Evolutionary conservation across 2,797 vertebrate genomes (phyloP).

Genomic region (Crocodylus rhombifer): DNA sequence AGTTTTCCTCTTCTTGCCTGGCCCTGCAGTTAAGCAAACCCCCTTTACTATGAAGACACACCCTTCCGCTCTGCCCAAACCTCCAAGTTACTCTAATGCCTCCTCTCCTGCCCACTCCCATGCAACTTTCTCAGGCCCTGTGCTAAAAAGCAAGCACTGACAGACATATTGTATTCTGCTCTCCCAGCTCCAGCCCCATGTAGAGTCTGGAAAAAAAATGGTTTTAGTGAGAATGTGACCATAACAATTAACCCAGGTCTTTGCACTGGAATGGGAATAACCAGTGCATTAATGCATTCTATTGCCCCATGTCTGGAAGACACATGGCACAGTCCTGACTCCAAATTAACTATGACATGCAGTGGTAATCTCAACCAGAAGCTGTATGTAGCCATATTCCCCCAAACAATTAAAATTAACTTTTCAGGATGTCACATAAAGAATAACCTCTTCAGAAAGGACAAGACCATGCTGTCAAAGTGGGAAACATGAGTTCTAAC

Average conservation of each 20-base stretch:
- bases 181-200: background rate
- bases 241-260: background rate
- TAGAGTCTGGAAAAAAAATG: background rate
- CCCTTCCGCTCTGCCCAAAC: background rate
- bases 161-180: fast-evolving
- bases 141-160: background rate
- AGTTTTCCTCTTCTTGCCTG: background rate
- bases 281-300: background rate
- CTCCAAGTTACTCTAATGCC: background rate
- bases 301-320: background rate
- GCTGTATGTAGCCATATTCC: too few relatives aligned
- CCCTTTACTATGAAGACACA: background rate
- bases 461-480: background rate
- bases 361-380: too few relatives aligned
- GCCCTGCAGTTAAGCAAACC: background rate
- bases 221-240: background rate
- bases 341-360: too few relatives aligned
- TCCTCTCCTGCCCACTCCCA: background rate
- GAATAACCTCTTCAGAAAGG: background rate
- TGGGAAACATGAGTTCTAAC: background rate
- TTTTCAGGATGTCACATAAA: background rate
- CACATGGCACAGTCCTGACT: background rate
- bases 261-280: background rate
- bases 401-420: background rate
- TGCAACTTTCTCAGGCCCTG: background rate